Evolutionary conservation across 2,888 invertebrate species (phyloP).

Genomic region (Macaria notata): DNA sequence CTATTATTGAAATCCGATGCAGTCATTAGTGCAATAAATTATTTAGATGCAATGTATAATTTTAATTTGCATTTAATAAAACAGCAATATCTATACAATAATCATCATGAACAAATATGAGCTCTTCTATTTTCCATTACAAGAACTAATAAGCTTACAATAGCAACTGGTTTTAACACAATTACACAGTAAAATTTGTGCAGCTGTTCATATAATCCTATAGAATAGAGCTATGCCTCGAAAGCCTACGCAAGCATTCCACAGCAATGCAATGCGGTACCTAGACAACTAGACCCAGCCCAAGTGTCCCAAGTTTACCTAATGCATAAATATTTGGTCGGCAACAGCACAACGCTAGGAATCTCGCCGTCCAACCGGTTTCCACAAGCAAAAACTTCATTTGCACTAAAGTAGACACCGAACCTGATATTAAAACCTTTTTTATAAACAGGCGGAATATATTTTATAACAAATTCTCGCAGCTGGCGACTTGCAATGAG

Average conservation of each 20-base stretch:
- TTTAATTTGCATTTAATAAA: too few relatives aligned
- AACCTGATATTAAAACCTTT: conserved; percentile 15
- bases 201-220: too few relatives aligned
- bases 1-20: too few relatives aligned
- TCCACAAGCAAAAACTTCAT: conserved; percentile 16
- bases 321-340: conserved; percentile 12
- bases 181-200: too few relatives aligned
- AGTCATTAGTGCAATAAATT: too few relatives aligned
- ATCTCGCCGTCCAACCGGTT: conserved; percentile 23
- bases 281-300: too few relatives aligned
- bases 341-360: conserved; percentile 12
- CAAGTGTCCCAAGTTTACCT: conserved; percentile 3
- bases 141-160: too few relatives aligned
- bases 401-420: conserved; percentile 16
- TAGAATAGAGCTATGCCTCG: background rate
- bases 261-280: background rate
- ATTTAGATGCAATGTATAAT: too few relatives aligned
- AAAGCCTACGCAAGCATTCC: background rate
- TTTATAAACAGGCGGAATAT: conserved; percentile 1
- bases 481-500: conserved; percentile 6
- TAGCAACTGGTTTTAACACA: too few relatives aligned
- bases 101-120: too few relatives aligned
- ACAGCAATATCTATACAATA: too few relatives aligned
- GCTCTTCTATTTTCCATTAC: too few relatives aligned
- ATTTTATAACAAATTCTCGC: conserved; percentile 12